These are phyloP conservation scores for Alviniconcha strummeri DNA, from an alignment of 2,888 invertebrate genomes.

Conservation along the genomic window DNA sequence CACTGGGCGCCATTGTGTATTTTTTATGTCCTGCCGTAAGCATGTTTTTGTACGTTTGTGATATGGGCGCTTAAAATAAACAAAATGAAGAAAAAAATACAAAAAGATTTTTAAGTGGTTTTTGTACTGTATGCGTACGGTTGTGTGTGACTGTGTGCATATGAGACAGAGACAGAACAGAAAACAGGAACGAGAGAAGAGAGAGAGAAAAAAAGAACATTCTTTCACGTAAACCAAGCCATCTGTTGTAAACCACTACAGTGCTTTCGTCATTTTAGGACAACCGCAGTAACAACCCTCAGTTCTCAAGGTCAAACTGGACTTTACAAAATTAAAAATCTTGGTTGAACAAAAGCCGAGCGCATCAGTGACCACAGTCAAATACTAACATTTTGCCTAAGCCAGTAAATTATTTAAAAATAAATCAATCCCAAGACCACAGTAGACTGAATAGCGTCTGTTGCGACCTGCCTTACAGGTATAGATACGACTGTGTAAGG, in stretches of 20 bases:
- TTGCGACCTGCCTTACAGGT: too few species aligned
- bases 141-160: not conserved
- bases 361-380: not conserved
- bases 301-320: not conserved
- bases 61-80: constrained; percentile 24
- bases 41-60: constrained; percentile 23
- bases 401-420: too few species aligned
- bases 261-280: not conserved
- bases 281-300: not conserved
- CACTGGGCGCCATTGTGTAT: not conserved
- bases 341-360: not conserved
- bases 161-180: not conserved
- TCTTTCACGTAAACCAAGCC: too few species aligned
- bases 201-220: not conserved
- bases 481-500: too few species aligned
- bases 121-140: not conserved
- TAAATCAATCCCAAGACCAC: too few species aligned
- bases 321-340: not conserved
- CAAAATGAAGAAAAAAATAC: not conserved
- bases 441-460: too few species aligned
- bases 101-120: not conserved
- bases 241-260: not conserved
- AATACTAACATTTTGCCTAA: too few species aligned
- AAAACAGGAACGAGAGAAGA: not conserved
- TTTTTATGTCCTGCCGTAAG: constrained; percentile 17